Evolutionary conservation across 2,797 vertebrate species (phyloP).

Genomic region (Gymnoscopelus microlampas): DNA sequence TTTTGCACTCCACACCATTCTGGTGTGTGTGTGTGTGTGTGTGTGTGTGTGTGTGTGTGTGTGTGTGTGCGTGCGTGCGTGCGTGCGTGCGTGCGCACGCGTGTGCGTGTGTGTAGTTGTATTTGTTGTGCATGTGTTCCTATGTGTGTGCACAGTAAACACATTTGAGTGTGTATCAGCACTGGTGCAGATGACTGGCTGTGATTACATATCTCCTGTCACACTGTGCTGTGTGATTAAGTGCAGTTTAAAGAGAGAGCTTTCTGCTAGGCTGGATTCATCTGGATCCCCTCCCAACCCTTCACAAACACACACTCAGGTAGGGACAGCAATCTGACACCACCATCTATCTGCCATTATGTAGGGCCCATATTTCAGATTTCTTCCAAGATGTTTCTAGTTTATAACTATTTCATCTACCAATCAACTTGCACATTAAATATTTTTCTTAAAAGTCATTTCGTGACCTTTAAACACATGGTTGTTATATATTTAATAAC

Average conservation of each 20-base stretch:
- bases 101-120: slow-evolving; percentile 4
- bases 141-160: slow-evolving; percentile 43
- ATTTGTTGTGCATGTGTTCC: neutral
- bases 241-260: slow-evolving; percentile 66
- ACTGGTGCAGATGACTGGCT: slow-evolving; percentile 66
- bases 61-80: slow-evolving; percentile 2
- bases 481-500: no score
- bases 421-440: no score
- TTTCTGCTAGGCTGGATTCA: slow-evolving; percentile 63
- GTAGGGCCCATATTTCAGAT: no score
- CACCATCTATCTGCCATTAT: no score
- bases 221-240: slow-evolving; percentile 76
- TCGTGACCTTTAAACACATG: no score
- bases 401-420: no score
- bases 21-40: neutral
- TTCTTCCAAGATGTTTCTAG: no score
- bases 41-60: slow-evolving; percentile 16
- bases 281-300: slow-evolving; percentile 17
- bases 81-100: slow-evolving; percentile 3
- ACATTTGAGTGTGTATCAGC: slow-evolving; percentile 65
- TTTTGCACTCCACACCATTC: no score
- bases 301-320: slow-evolving; percentile 50
- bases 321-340: neutral
- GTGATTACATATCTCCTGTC: slow-evolving; percentile 73
- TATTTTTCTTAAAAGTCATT: no score